These are phyloP conservation scores for Neuroscelio doddi DNA, from an alignment of 2,888 invertebrate species.

Conservation along the genomic window DNA sequence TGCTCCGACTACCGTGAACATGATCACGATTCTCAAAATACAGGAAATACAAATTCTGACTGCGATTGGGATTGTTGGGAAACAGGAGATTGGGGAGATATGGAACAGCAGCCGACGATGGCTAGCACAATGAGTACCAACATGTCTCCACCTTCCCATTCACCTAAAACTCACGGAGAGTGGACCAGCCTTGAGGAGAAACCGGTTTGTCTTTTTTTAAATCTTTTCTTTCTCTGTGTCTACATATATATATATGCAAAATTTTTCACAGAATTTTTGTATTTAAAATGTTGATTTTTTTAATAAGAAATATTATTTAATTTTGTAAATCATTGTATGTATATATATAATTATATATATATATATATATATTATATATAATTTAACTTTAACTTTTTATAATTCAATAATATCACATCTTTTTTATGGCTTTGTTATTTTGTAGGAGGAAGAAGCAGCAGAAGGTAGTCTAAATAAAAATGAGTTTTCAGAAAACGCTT, in stretches of 20 bases:
- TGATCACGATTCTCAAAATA: conserved; percentile 82
- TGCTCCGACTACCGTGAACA: conserved; percentile 74
- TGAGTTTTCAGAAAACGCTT: conserved; percentile 76
- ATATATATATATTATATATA: too few relatives aligned
- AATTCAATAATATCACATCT: not conserved
- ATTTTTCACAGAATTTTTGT: conserved; percentile 14
- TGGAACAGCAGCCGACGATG: conserved; percentile 78
- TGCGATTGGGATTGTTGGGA: conserved; percentile 93
- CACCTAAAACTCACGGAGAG: conserved; percentile 82
- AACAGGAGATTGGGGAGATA: conserved; percentile 91
- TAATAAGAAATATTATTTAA: conserved; percentile 6
- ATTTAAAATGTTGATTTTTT: too few relatives aligned
- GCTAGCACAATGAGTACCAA: conserved; percentile 62
- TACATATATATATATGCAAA: conserved; percentile 8
- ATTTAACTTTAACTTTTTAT: not conserved
- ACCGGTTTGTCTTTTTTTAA: conserved; percentile 74
- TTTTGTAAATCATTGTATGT: conserved; percentile 12
- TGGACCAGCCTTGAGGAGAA: conserved; percentile 91
- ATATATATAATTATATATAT: not conserved
- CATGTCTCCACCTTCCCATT: conserved; percentile 75
- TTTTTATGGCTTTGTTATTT: conserved; percentile 21
- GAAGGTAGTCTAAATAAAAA: conserved; percentile 73
- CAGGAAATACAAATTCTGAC: conserved; percentile 79
- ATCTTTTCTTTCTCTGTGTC: too few relatives aligned
- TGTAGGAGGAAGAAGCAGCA: conserved; percentile 68